Percentiles rank a stretch among this genome's conserved stretches.
Evolutionary conservation across 2,113 vertebrate genomes (phyloP).

Genomic region (Tinamus guttatus): DNA sequence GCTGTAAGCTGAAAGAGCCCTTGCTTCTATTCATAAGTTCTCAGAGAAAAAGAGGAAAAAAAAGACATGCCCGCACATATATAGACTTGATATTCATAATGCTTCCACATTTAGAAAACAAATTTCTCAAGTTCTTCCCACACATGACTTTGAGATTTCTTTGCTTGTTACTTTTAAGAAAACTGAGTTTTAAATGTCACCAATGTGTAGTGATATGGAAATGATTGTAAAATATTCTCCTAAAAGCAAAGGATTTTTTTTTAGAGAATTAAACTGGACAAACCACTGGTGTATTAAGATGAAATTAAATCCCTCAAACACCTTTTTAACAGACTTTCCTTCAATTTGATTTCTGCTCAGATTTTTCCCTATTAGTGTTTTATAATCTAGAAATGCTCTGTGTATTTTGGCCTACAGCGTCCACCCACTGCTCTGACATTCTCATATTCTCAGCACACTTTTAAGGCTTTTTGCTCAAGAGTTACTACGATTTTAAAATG

Average conservation of each 20-base stretch:
- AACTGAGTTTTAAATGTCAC: background rate
- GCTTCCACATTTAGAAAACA: background rate
- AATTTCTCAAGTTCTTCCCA: background rate
- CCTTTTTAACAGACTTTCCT: background rate
- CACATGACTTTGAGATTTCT: background rate
- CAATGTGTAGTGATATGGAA: background rate
- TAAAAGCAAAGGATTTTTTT: background rate
- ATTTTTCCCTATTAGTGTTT: background rate
- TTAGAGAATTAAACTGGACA: background rate
- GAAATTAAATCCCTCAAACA: background rate
- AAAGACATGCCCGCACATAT: background rate
- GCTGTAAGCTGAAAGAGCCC: background rate
- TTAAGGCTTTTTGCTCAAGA: background rate
- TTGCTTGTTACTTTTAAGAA: background rate
- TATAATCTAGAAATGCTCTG: background rate
- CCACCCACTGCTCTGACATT: background rate
- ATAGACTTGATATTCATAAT: background rate
- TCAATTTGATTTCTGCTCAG: background rate
- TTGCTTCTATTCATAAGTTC: background rate
- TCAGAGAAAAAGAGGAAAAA: background rate
- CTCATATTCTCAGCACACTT: background rate
- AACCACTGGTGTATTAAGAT: background rate
- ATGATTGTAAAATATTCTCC: background rate
- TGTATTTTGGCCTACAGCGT: background rate
- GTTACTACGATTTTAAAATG: background rate